Evolutionary conservation across 2,113 vertebrate genomes (phyloP).

Genomic region (Naja naja): DNA sequence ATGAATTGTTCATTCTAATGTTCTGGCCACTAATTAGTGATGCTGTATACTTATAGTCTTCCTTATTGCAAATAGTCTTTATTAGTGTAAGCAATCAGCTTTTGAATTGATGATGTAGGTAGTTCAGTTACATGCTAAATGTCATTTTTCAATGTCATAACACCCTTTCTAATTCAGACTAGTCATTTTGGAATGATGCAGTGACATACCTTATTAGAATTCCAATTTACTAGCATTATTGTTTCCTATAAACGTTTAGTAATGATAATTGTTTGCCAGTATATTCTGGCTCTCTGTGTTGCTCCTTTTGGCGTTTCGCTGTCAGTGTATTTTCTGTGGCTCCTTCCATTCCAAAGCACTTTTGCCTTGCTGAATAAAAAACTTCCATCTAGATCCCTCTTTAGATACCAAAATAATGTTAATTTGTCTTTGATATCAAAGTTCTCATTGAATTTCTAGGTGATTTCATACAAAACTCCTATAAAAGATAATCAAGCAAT

Average conservation of each 20-base stretch:
- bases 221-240: not conserved
- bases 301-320: not conserved
- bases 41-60: not conserved
- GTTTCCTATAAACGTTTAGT: not conserved
- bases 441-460: not conserved
- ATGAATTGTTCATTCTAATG: not conserved
- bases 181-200: not conserved
- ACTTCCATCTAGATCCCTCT: not conserved
- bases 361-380: not conserved
- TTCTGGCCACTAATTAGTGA: not conserved
- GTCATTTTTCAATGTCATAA: not conserved
- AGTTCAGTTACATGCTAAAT: not conserved
- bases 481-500: not conserved
- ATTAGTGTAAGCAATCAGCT: not conserved
- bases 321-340: not conserved
- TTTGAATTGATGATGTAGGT: not conserved
- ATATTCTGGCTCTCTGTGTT: not conserved
- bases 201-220: not conserved
- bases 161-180: not conserved
- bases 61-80: not conserved
- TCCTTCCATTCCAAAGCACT: not conserved
- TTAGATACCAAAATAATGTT: not conserved
- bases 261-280: not conserved
- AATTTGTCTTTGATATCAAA: not conserved
- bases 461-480: not conserved